Evolutionary conservation across 2,797 vertebrate genomes (phyloP).

Genomic region (Coendou prehensilis): DNA sequence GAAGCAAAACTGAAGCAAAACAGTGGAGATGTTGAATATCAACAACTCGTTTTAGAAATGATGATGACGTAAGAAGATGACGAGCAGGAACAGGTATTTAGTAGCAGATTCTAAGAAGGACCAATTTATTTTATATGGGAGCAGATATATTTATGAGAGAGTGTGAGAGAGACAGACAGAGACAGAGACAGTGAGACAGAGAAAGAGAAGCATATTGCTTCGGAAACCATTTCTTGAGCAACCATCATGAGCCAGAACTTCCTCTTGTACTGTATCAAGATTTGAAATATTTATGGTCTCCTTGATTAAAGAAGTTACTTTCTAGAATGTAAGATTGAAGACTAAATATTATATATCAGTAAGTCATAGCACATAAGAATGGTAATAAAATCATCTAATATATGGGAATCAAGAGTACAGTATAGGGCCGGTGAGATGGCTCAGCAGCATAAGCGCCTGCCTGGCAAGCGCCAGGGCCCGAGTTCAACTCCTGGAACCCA

Average conservation of each 20-base stretch:
- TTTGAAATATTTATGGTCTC: neutral
- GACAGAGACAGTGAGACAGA: neutral
- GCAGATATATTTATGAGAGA: too few relatives aligned
- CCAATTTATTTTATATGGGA: neutral
- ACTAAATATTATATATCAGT: neutral
- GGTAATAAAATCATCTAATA: neutral
- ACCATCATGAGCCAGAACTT: neutral
- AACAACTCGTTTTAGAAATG: neutral
- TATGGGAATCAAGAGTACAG: neutral
- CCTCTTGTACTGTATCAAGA: neutral
- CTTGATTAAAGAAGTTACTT: neutral
- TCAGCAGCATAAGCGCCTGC: too few relatives aligned
- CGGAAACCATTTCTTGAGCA: neutral
- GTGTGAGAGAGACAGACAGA: neutral
- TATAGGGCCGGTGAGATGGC: too few relatives aligned
- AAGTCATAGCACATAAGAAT: neutral
- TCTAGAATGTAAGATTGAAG: neutral
- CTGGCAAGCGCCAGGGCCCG: too few relatives aligned
- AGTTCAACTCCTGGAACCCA: too few relatives aligned
- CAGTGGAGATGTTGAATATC: neutral
- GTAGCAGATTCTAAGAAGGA: neutral
- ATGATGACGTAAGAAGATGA: neutral
- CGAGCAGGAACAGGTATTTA: neutral
- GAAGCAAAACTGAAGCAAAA: neutral
- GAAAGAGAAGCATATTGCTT: neutral